Conservation (phyloP, 2,888 invertebrate species). For the Imbricaverruca yamaguchii region DNA sequence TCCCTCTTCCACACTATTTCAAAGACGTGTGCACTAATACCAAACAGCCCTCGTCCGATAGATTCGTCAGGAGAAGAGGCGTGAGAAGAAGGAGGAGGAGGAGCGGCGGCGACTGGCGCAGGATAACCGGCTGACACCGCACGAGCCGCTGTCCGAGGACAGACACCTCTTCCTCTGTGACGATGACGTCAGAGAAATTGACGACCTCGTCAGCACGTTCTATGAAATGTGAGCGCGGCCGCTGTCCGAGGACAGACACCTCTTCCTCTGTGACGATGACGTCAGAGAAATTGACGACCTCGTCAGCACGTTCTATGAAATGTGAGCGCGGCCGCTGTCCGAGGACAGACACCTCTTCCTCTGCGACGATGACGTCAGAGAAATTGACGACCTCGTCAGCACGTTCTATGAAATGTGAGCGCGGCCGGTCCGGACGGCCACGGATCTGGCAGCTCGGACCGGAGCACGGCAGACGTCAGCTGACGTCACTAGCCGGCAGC, state of each 20-base stretch:
- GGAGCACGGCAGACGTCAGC: too few species aligned
- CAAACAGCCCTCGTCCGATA: constrained; percentile 38
- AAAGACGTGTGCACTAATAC: too few species aligned
- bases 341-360: constrained; percentile 15
- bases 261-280: constrained; percentile 28
- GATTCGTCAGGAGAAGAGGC: constrained; percentile 36
- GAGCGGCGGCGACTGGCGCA: constrained; percentile 25
- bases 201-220: neutral
- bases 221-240: constrained; percentile 23
- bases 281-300: constrained; percentile 25
- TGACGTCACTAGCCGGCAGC: too few species aligned
- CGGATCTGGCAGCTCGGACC: too few species aligned
- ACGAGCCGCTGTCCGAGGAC: constrained; percentile 30
- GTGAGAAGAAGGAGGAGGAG: constrained; percentile 32
- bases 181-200: constrained; percentile 29
- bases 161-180: constrained; percentile 24
- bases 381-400: constrained; percentile 21
- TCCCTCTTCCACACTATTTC: too few species aligned
- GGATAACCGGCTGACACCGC: constrained; percentile 29
- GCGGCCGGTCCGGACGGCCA: constrained; percentile 25
- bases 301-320: neutral
- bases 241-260: constrained; percentile 12
- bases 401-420: neutral
- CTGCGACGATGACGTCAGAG: constrained; percentile 28
- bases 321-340: constrained; percentile 26